phyloP scores from a whole-genome alignment of 1,140 invertebrate species.

The Lasioglossum baleicum region DNA sequence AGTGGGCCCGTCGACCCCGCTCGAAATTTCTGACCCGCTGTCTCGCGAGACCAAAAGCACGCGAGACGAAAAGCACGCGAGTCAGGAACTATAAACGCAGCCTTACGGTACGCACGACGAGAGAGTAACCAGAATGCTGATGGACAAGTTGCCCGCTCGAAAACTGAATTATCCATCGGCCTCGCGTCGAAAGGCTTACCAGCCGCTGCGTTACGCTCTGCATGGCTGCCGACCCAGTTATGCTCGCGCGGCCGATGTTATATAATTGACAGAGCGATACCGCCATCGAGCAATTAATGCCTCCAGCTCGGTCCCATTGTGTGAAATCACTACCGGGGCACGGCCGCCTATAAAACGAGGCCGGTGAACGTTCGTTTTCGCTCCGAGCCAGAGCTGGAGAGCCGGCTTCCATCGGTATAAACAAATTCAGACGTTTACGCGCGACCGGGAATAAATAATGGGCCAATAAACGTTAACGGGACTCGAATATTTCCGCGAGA shows the following conservation, averaged over 20 bases:
- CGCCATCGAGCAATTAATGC: conserved; percentile 43
- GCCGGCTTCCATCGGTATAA: not conserved
- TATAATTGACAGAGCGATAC: conserved; percentile 52
- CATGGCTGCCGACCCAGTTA: conserved; percentile 41
- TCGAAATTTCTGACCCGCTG: too few relatives aligned
- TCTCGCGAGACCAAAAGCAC: too few relatives aligned
- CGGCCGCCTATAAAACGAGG: conserved; percentile 19
- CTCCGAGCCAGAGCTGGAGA: not conserved
- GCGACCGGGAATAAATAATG: conserved; percentile 2
- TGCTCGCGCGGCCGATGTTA: conserved; percentile 26
- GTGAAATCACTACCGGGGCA: not conserved
- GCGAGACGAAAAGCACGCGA: too few relatives aligned
- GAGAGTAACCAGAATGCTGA: conserved; percentile 34
- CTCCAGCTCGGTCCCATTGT: conserved; percentile 19
- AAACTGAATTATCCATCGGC: conserved; percentile 43
- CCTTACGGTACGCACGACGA: not conserved
- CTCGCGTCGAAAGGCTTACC: conserved; percentile 17
- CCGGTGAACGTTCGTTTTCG: not conserved
- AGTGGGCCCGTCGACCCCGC: too few relatives aligned
- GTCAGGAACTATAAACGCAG: too few relatives aligned
- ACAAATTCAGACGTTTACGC: not conserved
- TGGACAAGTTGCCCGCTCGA: conserved; percentile 36
- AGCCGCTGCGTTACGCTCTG: conserved; percentile 17
- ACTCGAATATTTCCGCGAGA: not conserved
- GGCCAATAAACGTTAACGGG: not conserved